These are phyloP conservation scores for Eublepharis macularius DNA, from an alignment of 2,113 vertebrate species.

Conservation along the genomic window DNA sequence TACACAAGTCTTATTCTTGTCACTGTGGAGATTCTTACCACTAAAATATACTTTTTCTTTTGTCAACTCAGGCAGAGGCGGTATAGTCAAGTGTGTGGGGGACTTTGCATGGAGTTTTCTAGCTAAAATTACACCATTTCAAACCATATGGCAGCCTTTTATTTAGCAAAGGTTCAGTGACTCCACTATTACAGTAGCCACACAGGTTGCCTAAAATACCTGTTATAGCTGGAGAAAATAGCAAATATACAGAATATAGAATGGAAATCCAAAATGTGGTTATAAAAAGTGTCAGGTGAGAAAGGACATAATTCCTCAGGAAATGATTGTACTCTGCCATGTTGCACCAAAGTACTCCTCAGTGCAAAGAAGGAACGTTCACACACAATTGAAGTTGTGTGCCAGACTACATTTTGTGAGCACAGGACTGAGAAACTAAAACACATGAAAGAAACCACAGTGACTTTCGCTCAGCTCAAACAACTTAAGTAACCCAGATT, in stretches of 20 bases:
- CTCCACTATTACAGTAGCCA: constrained; percentile 53
- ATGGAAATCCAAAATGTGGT: constrained; percentile 48
- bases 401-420: background rate
- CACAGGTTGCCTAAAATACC: constrained; percentile 53
- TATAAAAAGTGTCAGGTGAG: constrained; percentile 28
- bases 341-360: constrained; percentile 52
- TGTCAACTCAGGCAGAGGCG: constrained; percentile 53
- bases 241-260: constrained; percentile 58
- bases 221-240: constrained; percentile 49
- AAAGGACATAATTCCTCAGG: constrained; percentile 34
- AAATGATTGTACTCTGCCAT: constrained; percentile 42
- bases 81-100: constrained; percentile 45
- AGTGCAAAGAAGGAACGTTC: constrained; percentile 19
- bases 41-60: constrained; percentile 42
- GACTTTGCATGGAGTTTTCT: constrained; percentile 72
- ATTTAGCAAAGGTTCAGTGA: constrained; percentile 62
- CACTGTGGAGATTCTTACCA: constrained; percentile 13
- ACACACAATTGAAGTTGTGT: background rate
- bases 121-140: constrained; percentile 68
- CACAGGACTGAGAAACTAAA: constrained; percentile 24
- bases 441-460: constrained; percentile 35
- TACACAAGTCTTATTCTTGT: constrained; percentile 52
- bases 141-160: constrained; percentile 68
- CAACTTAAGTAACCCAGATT: constrained; percentile 17
- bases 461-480: constrained; percentile 18